Evolutionary conservation across 2,797 vertebrate species (phyloP), one percentile per base, ranked within the genome.

Genomic region (Artibeus lituratus): DNA sequence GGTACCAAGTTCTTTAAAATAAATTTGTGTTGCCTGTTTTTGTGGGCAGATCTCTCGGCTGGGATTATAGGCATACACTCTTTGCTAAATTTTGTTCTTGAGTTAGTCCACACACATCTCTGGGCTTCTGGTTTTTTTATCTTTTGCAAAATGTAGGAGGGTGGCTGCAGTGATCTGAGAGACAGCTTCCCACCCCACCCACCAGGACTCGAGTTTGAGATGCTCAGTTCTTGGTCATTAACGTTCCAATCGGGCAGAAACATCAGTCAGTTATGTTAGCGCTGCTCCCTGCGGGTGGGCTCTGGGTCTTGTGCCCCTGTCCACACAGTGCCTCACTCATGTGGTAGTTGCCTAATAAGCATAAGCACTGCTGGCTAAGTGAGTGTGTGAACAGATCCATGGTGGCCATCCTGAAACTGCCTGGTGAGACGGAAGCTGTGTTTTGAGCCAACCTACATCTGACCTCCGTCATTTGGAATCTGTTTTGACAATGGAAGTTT

Each of bases 401-500:
- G 24, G 67, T 14, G 10, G 35, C 5, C 42, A 8, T 77, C 81
- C 72, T 55, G 73, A 95, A 87, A 81, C 57, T 39, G 24, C 76
- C 90, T 77, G 37, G 53, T 67, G 7, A 53, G 67, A 39, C 39
- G 1, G 14, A n/a, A 22, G 21, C 32, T 53, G 86, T 53, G 76
- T 74, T 84, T 97, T 73, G 14, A 94, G 44, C 55, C 57, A 89
- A 47, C 59, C 57, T 26, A 62, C 87, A 78, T 92, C 59, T 47
- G 67, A 84, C 44, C 15, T 91, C 88, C 89, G 78, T 65, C 89
- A 87, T 78, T 73, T 47, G 81, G 73, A 89, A 76, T 59, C 72
- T 59, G 22, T 72, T 91, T 91, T 88, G 85, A 88, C 97, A 65
- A 35, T 7, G 14, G 90, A 84, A 87, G 49, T 74, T 81, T 83